phyloP scores from a whole-genome alignment of 2,888 invertebrate species.

The Apotomis betuletana region DNA sequence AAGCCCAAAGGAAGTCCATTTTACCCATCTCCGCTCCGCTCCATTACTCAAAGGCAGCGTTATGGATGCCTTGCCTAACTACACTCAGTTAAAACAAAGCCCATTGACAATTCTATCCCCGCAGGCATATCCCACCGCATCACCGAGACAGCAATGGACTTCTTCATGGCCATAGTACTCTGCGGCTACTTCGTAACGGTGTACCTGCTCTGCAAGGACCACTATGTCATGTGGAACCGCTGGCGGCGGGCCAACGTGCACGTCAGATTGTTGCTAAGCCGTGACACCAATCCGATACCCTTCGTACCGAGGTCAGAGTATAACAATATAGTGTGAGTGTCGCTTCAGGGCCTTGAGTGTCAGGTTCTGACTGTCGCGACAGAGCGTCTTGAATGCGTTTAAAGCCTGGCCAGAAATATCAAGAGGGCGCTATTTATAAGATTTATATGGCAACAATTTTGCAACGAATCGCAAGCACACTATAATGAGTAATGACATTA shows the following conservation, averaged over 20 bases:
- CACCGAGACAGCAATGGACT: slow-evolving; percentile 84
- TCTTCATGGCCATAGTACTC: slow-evolving; percentile 85
- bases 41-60: no score
- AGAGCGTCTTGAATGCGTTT: no score
- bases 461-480: no score
- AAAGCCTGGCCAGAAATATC: no score
- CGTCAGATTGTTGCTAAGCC: slow-evolving; percentile 83
- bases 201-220: slow-evolving; percentile 86
- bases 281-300: slow-evolving; percentile 76
- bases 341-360: slow-evolving; percentile 51
- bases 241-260: slow-evolving; percentile 87
- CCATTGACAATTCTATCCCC: slow-evolving; percentile 35
- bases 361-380: not conserved
- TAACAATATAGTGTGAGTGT: slow-evolving; percentile 61
- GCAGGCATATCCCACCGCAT: slow-evolving; percentile 82
- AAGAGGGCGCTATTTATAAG: no score
- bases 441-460: no score
- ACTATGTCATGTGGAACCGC: slow-evolving; percentile 87
- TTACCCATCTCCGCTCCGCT: no score
- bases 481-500: no score
- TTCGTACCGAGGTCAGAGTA: slow-evolving; percentile 73
- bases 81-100: not conserved
- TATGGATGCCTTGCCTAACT: no score
- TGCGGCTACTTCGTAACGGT: slow-evolving; percentile 86
- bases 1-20: no score